Evolutionary conservation across 2,888 invertebrate species (phyloP), one percentile per base, ranked within the genome.

Genomic region (Lordiphosa fenestrarum): DNA sequence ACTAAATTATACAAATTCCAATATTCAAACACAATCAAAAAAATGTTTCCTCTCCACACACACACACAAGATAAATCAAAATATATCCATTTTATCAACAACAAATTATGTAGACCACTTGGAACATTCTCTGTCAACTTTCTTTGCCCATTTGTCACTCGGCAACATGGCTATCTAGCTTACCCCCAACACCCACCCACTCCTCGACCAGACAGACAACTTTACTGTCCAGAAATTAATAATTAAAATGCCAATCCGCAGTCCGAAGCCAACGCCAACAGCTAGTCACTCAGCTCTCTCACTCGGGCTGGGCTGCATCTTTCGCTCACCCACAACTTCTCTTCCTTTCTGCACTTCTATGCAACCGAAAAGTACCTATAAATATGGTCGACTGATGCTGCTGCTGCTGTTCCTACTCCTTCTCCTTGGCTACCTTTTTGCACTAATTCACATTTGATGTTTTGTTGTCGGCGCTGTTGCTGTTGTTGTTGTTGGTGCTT

Each of bases 361-460:
- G 50, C 62, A 67, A 63, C 84, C 64, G 64, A 85, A 77, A 75
- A 85, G 77, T 77, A 85, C 76, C 77, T 85, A 85, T 77, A 77
- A 77, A 85, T 85, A 77, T 77, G 69, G 85, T 71, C 84, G 67
- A 73, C 84, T 73, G 75, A 33, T 35, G 63, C 76, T 75, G 44
- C 63, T 71, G 40, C 33, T 9, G 21, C 39, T 40, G 38, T 33
- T 44, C 15, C 42, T 41, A 42, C 64, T 44, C 36, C 53, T 53
- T 47, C 75, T 65, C 62, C 59, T 53, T 58, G 84, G 73, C 78
- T 71, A 85, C 81, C 77, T 85, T 72, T 30, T 60, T 82, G 82
- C 81, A 86, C 81, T 81, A 81, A 81, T 81, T 81, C 86, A 81
- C 81, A 86, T 86, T 81, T 81, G 80, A 81, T 81, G 81, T 81